Conservation (phyloP, 2,113 vertebrate genomes). For the Amphiprion ocellaris region DNA sequence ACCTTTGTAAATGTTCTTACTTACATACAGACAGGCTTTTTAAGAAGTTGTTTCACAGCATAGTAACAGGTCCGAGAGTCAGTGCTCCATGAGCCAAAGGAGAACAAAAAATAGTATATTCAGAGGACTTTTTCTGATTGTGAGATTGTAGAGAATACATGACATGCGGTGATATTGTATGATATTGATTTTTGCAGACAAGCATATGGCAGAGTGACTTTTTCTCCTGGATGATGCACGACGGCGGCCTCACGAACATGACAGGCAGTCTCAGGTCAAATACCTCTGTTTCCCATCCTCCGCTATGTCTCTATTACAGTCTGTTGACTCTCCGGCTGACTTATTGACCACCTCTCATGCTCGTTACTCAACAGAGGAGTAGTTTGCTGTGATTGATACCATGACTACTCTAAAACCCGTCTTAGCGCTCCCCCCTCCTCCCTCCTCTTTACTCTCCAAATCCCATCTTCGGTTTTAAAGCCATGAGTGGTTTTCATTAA, state of each 20-base stretch:
- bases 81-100: neutral
- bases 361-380: conserved; percentile 86
- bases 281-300: conserved; percentile 83
- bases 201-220: conserved; percentile 79
- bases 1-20: conserved; percentile 69
- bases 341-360: conserved; percentile 91
- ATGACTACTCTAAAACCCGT: conserved; percentile 57
- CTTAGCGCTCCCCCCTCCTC: conserved; percentile 12
- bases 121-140: neutral
- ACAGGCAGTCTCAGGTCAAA: conserved; percentile 85
- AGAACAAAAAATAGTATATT: conserved; percentile 11
- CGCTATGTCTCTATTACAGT: conserved; percentile 84
- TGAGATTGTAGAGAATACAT: conserved; percentile 14
- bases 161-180: conserved; percentile 47
- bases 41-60: neutral
- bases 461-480: conserved; percentile 80
- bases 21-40: neutral
- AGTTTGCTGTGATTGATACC: conserved; percentile 82
- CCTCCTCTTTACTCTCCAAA: conserved; percentile 82
- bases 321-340: conserved; percentile 88
- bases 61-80: neutral
- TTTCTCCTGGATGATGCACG: conserved; percentile 88
- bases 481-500: conserved; percentile 89
- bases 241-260: conserved; percentile 79
- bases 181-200: conserved; percentile 86